Evolutionary conservation across 2,888 invertebrate species (phyloP).

Genomic region (Autographa gamma): DNA sequence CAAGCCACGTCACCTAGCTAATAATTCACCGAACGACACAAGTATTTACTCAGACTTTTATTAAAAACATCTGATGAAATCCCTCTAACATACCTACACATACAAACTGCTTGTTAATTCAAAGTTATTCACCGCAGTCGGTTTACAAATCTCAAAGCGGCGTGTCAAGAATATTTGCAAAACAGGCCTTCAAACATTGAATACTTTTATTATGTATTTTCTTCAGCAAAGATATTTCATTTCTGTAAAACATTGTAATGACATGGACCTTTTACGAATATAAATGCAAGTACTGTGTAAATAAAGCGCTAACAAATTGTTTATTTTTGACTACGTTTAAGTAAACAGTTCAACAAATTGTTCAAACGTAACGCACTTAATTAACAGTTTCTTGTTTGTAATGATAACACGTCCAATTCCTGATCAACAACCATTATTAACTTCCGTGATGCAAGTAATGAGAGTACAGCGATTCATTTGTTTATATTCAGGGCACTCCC

Average conservation of each 20-base stretch:
- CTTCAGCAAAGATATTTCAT: constrained; percentile 31
- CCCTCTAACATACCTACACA: constrained; percentile 6
- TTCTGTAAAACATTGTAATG: constrained; percentile 19
- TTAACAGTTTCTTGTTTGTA: constrained; percentile 48
- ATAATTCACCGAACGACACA: constrained; percentile 34
- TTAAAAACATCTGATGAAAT: constrained; percentile 31
- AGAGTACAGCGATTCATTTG: constrained; percentile 1
- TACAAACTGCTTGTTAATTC: constrained; percentile 16
- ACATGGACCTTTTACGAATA: constrained; percentile 31
- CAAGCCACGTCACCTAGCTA: constrained; percentile 37
- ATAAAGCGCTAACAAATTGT: constrained; percentile 44
- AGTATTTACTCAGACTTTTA: constrained; percentile 21
- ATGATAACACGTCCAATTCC: constrained; percentile 4
- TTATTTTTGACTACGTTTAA: constrained; percentile 28
- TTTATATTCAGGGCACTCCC: neutral
- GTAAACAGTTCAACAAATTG: constrained; percentile 41
- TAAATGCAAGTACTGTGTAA: constrained; percentile 35
- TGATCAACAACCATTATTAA: constrained; percentile 17
- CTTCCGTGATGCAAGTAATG: constrained; percentile 26
- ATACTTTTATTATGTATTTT: constrained; percentile 20
- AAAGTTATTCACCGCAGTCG: constrained; percentile 27
- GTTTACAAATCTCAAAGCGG: constrained; percentile 27
- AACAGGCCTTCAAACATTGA: constrained; percentile 15
- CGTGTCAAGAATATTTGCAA: constrained; percentile 31
- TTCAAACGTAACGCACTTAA: constrained; percentile 37